These are phyloP conservation scores for Diadumene lineata DNA, from an alignment of 92 coral and sea anemone species.

Conservation along the genomic window DNA sequence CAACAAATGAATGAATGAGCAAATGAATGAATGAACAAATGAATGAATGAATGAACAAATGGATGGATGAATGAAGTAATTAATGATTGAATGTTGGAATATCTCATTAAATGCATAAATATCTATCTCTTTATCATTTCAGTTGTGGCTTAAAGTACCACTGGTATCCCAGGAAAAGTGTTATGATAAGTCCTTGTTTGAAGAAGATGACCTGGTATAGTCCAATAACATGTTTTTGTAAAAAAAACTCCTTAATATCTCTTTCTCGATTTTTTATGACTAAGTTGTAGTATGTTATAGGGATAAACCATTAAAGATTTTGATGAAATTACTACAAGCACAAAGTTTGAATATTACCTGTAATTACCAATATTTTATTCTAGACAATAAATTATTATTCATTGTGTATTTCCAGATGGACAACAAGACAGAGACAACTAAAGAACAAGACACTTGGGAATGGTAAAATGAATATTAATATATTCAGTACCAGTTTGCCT, in stretches of 20 bases:
- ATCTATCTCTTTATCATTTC: conserved; percentile 3
- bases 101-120: not conserved
- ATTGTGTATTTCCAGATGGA: conserved; percentile 37
- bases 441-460: conserved; percentile 87
- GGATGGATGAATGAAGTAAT: not conserved
- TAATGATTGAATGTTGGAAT: not conserved
- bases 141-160: conserved; percentile 93
- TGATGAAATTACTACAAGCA: too few species aligned
- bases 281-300: too few species aligned
- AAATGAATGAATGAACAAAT: not conserved
- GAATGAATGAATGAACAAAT: not conserved
- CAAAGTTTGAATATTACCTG: too few species aligned
- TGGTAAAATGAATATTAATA: conserved; percentile 54
- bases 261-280: too few species aligned
- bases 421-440: conserved; percentile 18
- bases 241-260: too few species aligned
- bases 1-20: not conserved
- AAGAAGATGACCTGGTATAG: conserved; percentile 42
- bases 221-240: too few species aligned
- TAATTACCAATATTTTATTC: not conserved
- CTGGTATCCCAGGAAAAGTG: conserved; percentile 73
- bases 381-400: not conserved
- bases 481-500: too few species aligned
- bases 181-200: conserved; percentile 70
- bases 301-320: too few species aligned